A percentile compares a stretch with the other conserved stretches of the same genome.
phyloP scores from a whole-genome alignment of 2,888 invertebrate species.

The Serrognathus titanus region DNA sequence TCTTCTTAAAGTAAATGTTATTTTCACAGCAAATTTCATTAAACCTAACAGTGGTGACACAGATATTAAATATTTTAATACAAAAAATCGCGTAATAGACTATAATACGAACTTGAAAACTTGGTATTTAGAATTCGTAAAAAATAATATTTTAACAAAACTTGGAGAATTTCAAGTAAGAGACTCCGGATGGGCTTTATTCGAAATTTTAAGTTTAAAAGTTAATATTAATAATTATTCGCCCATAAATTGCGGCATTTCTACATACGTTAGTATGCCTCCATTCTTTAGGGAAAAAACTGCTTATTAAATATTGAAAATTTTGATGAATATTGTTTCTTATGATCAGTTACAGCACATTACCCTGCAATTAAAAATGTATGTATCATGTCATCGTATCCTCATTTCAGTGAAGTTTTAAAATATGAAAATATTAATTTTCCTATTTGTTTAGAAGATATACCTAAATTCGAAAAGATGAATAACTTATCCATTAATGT shows the following conservation, averaged over 20 bases:
- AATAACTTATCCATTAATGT: too few species aligned
- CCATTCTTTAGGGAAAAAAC: conserved; percentile 18
- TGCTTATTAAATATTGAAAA: conserved; percentile 28
- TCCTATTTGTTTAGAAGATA: too few species aligned
- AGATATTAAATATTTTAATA: conserved; percentile 26
- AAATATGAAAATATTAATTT: too few species aligned
- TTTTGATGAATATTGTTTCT: too few species aligned
- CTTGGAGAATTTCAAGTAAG: conserved; percentile 27
- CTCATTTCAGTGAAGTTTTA: too few species aligned
- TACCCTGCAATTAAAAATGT: too few species aligned
- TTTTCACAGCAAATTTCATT: conserved; percentile 17
- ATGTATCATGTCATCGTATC: too few species aligned
- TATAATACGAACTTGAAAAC: conserved; percentile 19
- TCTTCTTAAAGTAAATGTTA: conserved; percentile 16
- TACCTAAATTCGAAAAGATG: too few species aligned
- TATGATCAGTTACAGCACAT: too few species aligned
- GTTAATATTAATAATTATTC: conserved; percentile 16
- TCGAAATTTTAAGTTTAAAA: conserved; percentile 19
- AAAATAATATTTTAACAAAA: conserved; percentile 16
- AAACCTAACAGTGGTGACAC: conserved; percentile 18
- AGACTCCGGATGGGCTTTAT: conserved; percentile 27
- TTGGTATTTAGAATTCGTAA: conserved; percentile 5
- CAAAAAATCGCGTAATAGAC: conserved; percentile 23
- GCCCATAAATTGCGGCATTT: conserved; percentile 14
- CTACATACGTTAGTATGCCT: conserved; percentile 23